Conservation (phyloP, 2,113 vertebrate genomes). For the Ginglymostoma cirratum region DNA sequence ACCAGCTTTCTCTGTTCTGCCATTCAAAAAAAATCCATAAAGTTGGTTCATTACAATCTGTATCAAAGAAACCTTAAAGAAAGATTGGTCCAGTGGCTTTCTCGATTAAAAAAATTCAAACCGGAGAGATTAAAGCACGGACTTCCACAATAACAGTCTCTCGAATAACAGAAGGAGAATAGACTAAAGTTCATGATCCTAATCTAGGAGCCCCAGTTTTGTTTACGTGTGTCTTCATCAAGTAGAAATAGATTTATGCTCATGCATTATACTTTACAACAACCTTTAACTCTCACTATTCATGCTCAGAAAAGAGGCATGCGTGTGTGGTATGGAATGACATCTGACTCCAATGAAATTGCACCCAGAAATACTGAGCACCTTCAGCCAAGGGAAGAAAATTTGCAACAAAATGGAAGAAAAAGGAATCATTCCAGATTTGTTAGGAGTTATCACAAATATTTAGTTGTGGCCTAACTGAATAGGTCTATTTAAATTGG, state of each 20-base stretch:
- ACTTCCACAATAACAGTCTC: neutral
- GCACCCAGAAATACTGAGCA: neutral
- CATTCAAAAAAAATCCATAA: too few species aligned
- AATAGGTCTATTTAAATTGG: neutral
- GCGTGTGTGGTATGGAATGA: neutral
- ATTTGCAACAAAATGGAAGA: neutral
- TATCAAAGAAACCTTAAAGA: neutral
- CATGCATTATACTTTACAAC: neutral
- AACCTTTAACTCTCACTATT: neutral
- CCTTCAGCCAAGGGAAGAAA: neutral
- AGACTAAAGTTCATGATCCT: neutral
- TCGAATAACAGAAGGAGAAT: neutral
- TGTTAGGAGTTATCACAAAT: neutral
- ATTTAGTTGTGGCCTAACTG: neutral
- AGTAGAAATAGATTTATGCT: neutral
- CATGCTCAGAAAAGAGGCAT: neutral
- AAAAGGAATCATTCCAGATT: neutral
- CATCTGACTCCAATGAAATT: neutral
- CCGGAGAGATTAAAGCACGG: neutral
- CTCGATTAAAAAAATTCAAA: neutral
- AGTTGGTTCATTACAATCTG: neutral
- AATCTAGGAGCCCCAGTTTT: neutral
- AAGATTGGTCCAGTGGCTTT: neutral
- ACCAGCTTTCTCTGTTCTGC: neutral
- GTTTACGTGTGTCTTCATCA: neutral